Conservation (phyloP, 2,113 vertebrate genomes). For the Spea multiplicata region DNA sequence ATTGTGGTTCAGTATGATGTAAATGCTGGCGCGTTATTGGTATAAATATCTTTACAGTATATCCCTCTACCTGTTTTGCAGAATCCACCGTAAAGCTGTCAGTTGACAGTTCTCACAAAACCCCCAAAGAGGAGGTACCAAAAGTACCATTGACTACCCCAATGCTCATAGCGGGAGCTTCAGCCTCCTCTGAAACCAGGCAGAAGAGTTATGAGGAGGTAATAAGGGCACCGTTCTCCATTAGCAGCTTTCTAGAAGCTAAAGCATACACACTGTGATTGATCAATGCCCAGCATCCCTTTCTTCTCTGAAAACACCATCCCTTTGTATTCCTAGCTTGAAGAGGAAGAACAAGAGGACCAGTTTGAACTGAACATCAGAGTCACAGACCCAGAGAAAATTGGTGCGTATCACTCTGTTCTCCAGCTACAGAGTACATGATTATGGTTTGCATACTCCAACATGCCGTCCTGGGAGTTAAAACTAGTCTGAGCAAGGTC, state of each 20-base stretch:
- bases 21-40: too few species aligned
- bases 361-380: constrained; percentile 84
- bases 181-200: constrained; percentile 63
- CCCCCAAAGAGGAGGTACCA: constrained; percentile 69
- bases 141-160: constrained; percentile 64
- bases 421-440: background rate
- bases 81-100: constrained; percentile 93
- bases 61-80: constrained; percentile 54
- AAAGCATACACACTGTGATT: too few species aligned
- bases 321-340: constrained; percentile 61
- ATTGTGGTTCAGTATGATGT: too few species aligned
- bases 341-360: constrained; percentile 87
- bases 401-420: constrained; percentile 72
- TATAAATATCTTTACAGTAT: too few species aligned
- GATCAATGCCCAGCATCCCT: too few species aligned
- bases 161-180: constrained; percentile 62
- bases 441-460: constrained; percentile 11
- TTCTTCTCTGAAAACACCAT: background rate
- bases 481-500: too few species aligned
- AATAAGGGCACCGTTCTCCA: constrained; percentile 18
- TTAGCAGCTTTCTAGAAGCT: too few species aligned
- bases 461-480: background rate
- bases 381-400: constrained; percentile 94
- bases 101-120: constrained; percentile 78
- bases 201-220: constrained; percentile 82